Evolutionary conservation across 2,113 vertebrate genomes (phyloP), one percentile per base, ranked within the genome.

Genomic region (Lathamus discolor): DNA sequence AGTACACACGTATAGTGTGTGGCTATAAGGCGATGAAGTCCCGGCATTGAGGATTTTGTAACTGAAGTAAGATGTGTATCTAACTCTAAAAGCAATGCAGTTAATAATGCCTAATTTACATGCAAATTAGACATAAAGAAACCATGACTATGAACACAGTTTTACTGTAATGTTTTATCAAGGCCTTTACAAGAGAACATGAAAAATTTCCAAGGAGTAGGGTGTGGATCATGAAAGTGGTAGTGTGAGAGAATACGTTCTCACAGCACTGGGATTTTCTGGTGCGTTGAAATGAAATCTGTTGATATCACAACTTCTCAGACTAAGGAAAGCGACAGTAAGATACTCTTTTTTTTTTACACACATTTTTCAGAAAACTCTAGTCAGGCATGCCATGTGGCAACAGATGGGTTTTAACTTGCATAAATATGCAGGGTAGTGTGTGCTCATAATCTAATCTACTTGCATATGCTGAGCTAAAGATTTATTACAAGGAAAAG

Each of bases 391-490:
- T n/a, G 61, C 37, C 63, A 17, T 67, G 39, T 93, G 63, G 44
- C 52, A 93, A 70, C 93, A 95, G 89, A 96, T 95, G 93, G 89
- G 43, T 19, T 83, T 95, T 86, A 92, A 81, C 68, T 93, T 76
- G 25, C 80, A 66, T 92, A 80, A 95, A 77, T 77, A 83, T 61
- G 29, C 44, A 86, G 41, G 33, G 44, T 86, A 33, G 12, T 80
- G 9, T 31, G 1, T 95, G 68, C 48, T 92, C 1, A 10, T 73
- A 86, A 80, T 86, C 67, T 51, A 61, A 90, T 83, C 44, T 86
- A 39, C 64, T 48, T 82, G 27, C 10, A 8, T 80, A 5, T 51
- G 29, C 83, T 55, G 39, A 78, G 35, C 29, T 77, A 41, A 72
- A 86, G 39, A 79, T 76, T 41, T 79, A 54, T 85, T 86, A 39